Base-by-base conservation (phyloP, 35 echinoderm and acorn worm species). In the Strongylocentrotus purpuratus region DNA sequence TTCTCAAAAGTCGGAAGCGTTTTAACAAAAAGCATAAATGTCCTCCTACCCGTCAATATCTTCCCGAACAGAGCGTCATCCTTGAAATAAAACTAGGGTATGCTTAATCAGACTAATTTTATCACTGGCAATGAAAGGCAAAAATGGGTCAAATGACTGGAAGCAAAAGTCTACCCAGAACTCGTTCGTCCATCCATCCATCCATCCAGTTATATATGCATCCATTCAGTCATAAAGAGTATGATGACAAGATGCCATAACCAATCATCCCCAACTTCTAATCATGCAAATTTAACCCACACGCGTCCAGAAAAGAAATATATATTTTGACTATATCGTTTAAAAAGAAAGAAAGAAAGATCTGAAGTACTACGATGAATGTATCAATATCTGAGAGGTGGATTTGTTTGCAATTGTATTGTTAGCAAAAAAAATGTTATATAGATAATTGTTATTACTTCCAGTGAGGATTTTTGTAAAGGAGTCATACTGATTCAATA, bases 131-230 rank as follows among this genome's bases (percentile, higher is more conserved):
- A 7, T 31, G 65, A 78, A 78, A 78, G 65, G 65, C 65, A 22
- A 78, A 78, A 78, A 78, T 78, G 65, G 65, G 65, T 78, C 65
- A 78, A 78, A 78, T 78, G 65, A 78, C 65, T 78, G 65, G 65
- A n/a, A 78, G 65, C 20, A 4, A 78, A 28, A 78, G 65, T 78
- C 65, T 78, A 18, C 65, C 65, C 65, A n/a, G 20, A 78, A 78
- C 65, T 78, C 65, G 65, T 78, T 78, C 65, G 65, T 78, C 65
- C 65, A 78, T 78, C 65, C 65, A 78, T 20, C 61, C 61, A 70
- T 78, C 28, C 65, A 78, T 1, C 20, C 52, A 1, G 52, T 41
- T 41, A 41, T 41, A 59, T 78, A 78, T 78, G 65, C 65, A 78
- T 78, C 25, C 65, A 78, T 78, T 31, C 65, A 78, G 28, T 78